phyloP scores from a whole-genome alignment of 2,797 vertebrate genomes.

The Antennarius maculatus region DNA sequence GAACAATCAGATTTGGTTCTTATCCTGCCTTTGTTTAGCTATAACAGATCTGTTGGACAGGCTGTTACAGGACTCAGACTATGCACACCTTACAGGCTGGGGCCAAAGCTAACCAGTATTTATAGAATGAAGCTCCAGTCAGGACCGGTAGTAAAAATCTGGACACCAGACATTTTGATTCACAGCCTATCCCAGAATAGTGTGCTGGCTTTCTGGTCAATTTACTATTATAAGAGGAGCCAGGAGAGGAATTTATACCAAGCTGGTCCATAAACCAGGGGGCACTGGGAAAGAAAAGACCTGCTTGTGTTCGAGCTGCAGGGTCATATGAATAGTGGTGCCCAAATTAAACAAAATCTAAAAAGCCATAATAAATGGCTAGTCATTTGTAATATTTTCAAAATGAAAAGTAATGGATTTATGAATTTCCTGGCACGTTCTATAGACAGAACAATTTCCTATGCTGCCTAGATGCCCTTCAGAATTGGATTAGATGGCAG shows the following conservation, averaged over 20 bases:
- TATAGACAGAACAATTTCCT: constrained; percentile 87
- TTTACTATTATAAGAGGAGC: constrained; percentile 75
- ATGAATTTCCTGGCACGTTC: constrained; percentile 86
- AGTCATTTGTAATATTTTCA: constrained; percentile 82
- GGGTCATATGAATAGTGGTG: constrained; percentile 69
- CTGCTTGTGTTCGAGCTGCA: constrained; percentile 69
- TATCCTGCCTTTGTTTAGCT: constrained; percentile 8
- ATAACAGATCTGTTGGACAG: constrained; percentile 21
- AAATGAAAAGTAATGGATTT: constrained; percentile 87
- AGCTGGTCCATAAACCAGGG: constrained; percentile 65
- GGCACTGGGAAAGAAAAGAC: constrained; percentile 64
- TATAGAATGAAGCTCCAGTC: constrained; percentile 49
- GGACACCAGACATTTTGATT: constrained; percentile 69
- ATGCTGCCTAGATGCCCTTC: constrained; percentile 75
- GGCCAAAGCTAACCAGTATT: constrained; percentile 48
- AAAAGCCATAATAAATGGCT: constrained; percentile 85
- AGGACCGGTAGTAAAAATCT: constrained; percentile 56
- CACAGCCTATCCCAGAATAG: constrained; percentile 73
- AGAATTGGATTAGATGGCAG: constrained; percentile 81
- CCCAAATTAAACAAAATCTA: constrained; percentile 77
- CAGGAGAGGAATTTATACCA: constrained; percentile 71
- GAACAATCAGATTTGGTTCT: constrained; percentile 26
- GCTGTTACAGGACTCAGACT: constrained; percentile 40
- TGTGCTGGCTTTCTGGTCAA: constrained; percentile 72
- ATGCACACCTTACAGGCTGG: constrained; percentile 37